Base-by-base conservation (phyloP, 2,797 vertebrate species). In the Danio jaintianensis region DNA sequence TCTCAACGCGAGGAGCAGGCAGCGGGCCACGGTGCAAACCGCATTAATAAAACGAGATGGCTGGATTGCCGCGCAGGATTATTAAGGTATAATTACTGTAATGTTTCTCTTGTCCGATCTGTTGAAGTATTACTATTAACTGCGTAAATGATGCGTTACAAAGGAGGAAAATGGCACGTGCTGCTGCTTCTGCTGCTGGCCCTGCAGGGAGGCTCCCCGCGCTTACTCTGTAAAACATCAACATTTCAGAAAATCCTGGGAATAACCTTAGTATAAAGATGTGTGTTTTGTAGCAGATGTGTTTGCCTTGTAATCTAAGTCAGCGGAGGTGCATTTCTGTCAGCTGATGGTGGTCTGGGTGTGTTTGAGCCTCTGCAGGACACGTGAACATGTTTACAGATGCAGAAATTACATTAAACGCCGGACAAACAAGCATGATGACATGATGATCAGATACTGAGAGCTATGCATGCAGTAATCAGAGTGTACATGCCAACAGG, bases 61-160 rank as follows among this genome's bases (percentile, higher is more conserved):
- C 95, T 88, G 96, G 95, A 93, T 92, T 98, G 93, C 96, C 97
- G 91, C 96, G 96, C 91, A 97, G 97, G 94, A 98, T 98, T 90
- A 92, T 96, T 89, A 98, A 97, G 96, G 96, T 97, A 71, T 6
- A 2, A 7, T 38, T 38, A 10, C 1, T 11, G 4, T 22, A 48
- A 22, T 16, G 22, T 20, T 61, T 59, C 0, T 40, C 6, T 38
- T 59, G 12, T 50, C 9, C 3, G 13, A 42, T 53, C 6, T 7
- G 45, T 52, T 45, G 2, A 2, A 2, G 4, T 45, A 36, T 79
- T 5, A 59, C 11, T 16, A 5, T 7, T 16, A 43, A 13, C 3
- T 36, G 15, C 15, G 2, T 63, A 63, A n/a, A 20, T 13, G 16
- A 71, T 7, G 13, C 36, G 36, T 45, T 64, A 36, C 7, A 63